These are phyloP conservation scores for Bombus confusus DNA, from an alignment of 1,140 invertebrate species.

Conservation along the genomic window DNA sequence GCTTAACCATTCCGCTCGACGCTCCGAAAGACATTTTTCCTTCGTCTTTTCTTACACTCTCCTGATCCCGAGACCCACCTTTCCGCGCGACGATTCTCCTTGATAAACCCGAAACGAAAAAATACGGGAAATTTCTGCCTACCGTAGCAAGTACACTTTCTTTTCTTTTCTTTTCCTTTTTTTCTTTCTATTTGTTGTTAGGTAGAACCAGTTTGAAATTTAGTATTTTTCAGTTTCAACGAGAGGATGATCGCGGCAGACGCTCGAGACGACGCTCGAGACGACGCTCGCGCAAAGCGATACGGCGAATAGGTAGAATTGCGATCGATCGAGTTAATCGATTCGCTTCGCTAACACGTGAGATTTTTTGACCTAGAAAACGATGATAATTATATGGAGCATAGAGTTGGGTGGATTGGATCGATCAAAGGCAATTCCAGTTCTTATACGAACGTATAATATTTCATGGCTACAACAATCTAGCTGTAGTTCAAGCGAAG, in stretches of 20 bases:
- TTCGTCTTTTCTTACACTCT: conserved; percentile 38
- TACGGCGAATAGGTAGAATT: too few species aligned
- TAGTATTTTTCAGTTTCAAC: too few species aligned
- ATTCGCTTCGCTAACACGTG: accelerated
- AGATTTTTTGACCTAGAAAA: neutral
- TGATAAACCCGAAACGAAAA: conserved; percentile 4
- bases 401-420: neutral
- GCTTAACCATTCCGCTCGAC: conserved; percentile 41
- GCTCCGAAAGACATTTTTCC: conserved; percentile 41
- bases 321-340: too few species aligned
- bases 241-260: too few species aligned
- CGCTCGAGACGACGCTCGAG: too few species aligned
- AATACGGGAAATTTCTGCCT: too few species aligned
- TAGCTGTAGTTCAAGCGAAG: neutral
- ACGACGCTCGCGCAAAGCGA: too few species aligned
- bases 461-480: neutral
- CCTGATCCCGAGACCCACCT: neutral
- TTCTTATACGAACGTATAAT: neutral
- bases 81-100: neutral
- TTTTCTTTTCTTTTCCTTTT: too few species aligned
- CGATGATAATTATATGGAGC: neutral
- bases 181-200: too few species aligned
- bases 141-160: too few species aligned
- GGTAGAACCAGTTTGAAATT: too few species aligned
- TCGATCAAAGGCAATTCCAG: neutral